These are phyloP conservation scores for Acanthisitta chloris DNA, from an alignment of 2,113 vertebrate genomes.

Conservation along the genomic window DNA sequence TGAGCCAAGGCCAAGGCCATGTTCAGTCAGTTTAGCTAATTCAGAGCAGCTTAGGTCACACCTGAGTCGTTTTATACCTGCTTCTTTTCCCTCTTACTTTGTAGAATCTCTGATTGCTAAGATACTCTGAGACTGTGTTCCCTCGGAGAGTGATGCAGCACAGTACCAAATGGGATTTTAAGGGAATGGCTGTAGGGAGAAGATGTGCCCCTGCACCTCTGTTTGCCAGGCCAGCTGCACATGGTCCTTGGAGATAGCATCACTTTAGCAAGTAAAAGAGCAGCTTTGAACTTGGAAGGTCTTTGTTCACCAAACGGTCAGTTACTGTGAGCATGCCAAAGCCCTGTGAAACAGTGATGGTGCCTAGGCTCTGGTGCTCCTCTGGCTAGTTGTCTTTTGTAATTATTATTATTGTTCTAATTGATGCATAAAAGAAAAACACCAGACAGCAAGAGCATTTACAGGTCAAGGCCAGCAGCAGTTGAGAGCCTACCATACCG, in stretches of 20 bases:
- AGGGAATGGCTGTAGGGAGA: background rate
- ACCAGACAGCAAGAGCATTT: background rate
- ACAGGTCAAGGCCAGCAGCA: background rate
- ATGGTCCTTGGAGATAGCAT: background rate
- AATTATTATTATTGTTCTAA: background rate
- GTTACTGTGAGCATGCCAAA: rapidly evolving
- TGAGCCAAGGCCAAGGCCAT: background rate
- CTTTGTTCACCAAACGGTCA: background rate
- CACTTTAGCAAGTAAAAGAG: background rate
- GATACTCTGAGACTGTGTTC: background rate
- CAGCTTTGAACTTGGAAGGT: background rate
- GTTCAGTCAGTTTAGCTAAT: background rate
- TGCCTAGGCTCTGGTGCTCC: background rate
- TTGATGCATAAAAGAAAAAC: background rate
- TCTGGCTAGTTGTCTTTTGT: background rate
- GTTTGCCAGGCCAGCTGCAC: background rate
- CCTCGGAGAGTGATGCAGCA: background rate
- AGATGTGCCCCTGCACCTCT: background rate
- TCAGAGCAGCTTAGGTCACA: background rate
- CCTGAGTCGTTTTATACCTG: background rate
- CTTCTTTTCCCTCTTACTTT: background rate
- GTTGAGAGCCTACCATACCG: background rate
- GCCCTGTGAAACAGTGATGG: no score
- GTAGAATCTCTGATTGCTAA: background rate
- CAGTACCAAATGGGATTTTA: background rate